Base-by-base conservation (phyloP, 2,888 invertebrate genomes). In the Agriotes lineatus region DNA sequence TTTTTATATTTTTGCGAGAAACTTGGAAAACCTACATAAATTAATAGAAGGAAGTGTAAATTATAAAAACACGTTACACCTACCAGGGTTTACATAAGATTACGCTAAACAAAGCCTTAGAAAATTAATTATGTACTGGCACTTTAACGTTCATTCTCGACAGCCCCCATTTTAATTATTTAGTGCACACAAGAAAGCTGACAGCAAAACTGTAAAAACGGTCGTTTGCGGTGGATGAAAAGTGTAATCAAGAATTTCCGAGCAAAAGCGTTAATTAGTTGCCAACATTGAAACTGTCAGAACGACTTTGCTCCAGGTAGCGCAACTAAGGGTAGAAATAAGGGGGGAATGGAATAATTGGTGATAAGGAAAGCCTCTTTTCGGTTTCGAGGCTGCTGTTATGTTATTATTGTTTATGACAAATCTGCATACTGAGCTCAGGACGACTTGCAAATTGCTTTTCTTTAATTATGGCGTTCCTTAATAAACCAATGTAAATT, bases 211-310 rank as follows among this genome's bases (percentile, higher is more conserved):
- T 19, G 20, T 48, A 35, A 48, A 48, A 60, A 45, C 44, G 30
- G 20, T 48, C 35, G 44, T 30, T 14, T 60, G 45, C 10, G 45
- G 59, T 44, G 10, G 12, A 33, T 33, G 48, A 30, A 60, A 48
- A 60, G 33, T 45, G 45, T 14, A 60, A 60, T 60, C 48, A 60
- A 60, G 44, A 60, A 60, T 60, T 60, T 60, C 45, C 20, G 33
- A 19, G 35, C 25, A 48, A 19, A 33, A 35, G 37, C 30, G 59
- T 48, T 48, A 60, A 60, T 60, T 60, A 45, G 59, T 54, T 54
- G 48, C 6, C 12, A 48, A 48, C 25, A 48, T 48, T 48, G 48
- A 48, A 48, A 48, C 48, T 48, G 48, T 48, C 48, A 25, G 48
- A 48, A 48, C 48, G 48, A 48, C 45, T 48, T 48, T 48, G 1